Evolutionary conservation across 92 coral and sea anemone genomes (phyloP), one percentile per base, ranked within the genome.

Genomic region (Ricordea florida): DNA sequence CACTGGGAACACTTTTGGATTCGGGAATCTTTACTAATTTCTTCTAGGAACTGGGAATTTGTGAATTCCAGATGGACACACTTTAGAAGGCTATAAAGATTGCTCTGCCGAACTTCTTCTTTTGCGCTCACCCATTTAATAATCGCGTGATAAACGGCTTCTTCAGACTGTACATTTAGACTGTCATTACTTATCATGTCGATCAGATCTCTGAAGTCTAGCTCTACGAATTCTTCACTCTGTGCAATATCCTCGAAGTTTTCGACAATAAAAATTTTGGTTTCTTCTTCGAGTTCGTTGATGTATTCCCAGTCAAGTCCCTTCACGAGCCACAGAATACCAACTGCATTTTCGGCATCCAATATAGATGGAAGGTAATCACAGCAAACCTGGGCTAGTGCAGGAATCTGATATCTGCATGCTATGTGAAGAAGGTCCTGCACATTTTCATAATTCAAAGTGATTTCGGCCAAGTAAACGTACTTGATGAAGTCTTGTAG

Each of bases 381-480:
- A 32, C 88, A 87, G 21, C 88, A 76, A 4, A 66, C 88, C 34
- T 55, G 27, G 13, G 65, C 76, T 30, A 87, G 45, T 50, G 82
- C 72, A 17, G 88, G 85, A 20, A 82, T 40, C 31, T 61, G 53
- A 53, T 66, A 87, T 28, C 11, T 27, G 41, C 78, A 68, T 8
- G 85, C 87, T 7, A 50, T 49, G 16, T 38, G 23, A 13, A 82
- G 31, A 1, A 87, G 77, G 18, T 72, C 55, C 5, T 14, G 23
- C 4, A 70, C 76, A 28, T 78, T 87, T 14, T 26, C 57, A 6
- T 43, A 23, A 21, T 63, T 50, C 23, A 87, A 35, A 6, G 66
- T 69, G 21, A 87, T 41, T 79, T 87, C 65, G 6, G 92, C 92
- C 2, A 81, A 50, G 88, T 87, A 87, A 14, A 87, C 65, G 40